Base-by-base conservation (phyloP, 2,797 vertebrate species). In the Microchirus variegatus region DNA sequence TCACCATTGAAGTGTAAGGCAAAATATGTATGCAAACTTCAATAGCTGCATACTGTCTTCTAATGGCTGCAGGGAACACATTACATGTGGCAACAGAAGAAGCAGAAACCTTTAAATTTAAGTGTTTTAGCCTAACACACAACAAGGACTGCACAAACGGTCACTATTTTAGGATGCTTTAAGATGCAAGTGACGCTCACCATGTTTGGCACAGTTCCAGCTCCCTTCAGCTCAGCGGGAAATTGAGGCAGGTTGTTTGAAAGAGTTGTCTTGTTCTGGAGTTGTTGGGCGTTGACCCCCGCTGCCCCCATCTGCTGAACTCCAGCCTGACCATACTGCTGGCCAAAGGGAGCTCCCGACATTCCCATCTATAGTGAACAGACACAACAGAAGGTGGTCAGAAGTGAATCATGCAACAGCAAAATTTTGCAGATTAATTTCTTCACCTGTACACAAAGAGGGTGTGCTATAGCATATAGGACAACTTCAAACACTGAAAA, bases 131-230 rank as follows among this genome's bases (percentile, higher is more conserved):
- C 7, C 31, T 31, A 31, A 31, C 6, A 31, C 31, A 31, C 5
- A 31, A 31, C 31, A 31, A 5, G 31, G 31, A 6, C 31, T 31
- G 31, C 31, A 48, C 37, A 52, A 13, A 48, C 26, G 44, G 9
- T 4, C 14, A 22, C 2, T 9, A 18, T 57, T 56, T 53, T 49
- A 15, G 8, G 49, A 36, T 9, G 1, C 16, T 86, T 83, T 87
- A 71, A 61, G 35, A 61, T 12, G 7, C 0, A 26, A 16, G 2
- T 9, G 69, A 70, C 64, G 88, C 95, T 95, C 86, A 97, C 96
- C 95, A 98, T 94, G 85, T 95, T 98, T 91, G 95, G 94, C 92
- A 97, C 93, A 63, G 85, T 95, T 0, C 95, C 93, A 85, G 94
- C 87, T 79, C 92, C 96, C 91, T 98, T 98, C 86, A 97, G 90